Evolutionary conservation across 2,113 vertebrate species (phyloP).

Genomic region (Caloenas nicobarica): DNA sequence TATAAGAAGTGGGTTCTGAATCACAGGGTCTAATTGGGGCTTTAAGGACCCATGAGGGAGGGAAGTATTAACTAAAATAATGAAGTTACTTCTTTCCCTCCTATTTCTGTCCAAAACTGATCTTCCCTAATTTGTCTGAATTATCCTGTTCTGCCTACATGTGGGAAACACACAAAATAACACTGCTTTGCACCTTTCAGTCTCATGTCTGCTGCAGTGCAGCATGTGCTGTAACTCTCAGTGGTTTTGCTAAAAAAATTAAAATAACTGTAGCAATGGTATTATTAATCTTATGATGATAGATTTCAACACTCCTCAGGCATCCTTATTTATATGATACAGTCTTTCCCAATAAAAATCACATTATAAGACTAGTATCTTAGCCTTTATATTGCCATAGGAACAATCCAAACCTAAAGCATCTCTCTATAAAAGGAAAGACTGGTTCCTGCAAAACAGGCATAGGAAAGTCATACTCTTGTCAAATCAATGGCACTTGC

Average conservation of each 20-base stretch:
- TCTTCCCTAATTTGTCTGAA: background rate
- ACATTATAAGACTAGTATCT: background rate
- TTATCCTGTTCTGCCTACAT: background rate
- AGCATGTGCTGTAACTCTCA: background rate
- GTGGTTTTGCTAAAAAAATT: background rate
- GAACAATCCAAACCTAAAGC: background rate
- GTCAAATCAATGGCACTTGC: background rate
- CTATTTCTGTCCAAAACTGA: background rate
- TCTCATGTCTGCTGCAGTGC: background rate
- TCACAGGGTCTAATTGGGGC: background rate
- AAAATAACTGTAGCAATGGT: background rate
- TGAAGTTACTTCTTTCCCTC: background rate
- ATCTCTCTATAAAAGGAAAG: background rate
- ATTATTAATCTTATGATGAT: background rate
- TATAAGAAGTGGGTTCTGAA: background rate
- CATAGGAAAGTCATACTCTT: background rate
- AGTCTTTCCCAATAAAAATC: background rate
- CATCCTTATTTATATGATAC: background rate
- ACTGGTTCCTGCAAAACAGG: background rate
- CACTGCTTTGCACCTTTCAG: background rate
- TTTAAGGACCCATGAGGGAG: background rate
- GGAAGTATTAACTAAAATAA: background rate
- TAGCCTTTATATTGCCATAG: slow-evolving; percentile 1
- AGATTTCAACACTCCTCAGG: background rate
- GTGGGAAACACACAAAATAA: background rate